These are phyloP conservation scores for Ammodytes dubius DNA, from an alignment of 2,113 vertebrate genomes.

Conservation along the genomic window DNA sequence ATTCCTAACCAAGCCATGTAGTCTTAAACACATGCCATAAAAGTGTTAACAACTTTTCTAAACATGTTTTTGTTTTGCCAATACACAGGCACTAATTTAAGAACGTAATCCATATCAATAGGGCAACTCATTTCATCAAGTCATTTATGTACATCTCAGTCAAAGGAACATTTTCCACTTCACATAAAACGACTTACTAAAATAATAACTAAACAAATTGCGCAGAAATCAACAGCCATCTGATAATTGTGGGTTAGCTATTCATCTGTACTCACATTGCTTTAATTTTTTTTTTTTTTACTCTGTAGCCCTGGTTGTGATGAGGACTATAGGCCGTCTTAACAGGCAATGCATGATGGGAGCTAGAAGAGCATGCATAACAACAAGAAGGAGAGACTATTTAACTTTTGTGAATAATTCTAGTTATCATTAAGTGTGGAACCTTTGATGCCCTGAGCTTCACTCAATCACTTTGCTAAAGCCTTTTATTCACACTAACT, in stretches of 20 bases:
- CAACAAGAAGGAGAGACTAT: conserved; percentile 1
- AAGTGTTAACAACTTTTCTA: conserved; percentile 2
- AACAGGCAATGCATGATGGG: conserved; percentile 15
- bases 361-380: conserved; percentile 3
- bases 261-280: conserved; percentile 37
- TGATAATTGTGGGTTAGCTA: conserved; percentile 32
- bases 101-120: not conserved
- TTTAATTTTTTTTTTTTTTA: conserved; percentile 33
- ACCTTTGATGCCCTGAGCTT: not conserved
- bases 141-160: not conserved
- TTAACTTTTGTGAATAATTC: not conserved
- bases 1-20: not conserved
- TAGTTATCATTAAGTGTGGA: not conserved
- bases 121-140: not conserved
- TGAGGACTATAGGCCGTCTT: not conserved
- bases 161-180: not conserved
- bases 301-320: conserved; percentile 13
- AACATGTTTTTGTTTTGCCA: not conserved
- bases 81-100: not conserved
- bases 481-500: not conserved
- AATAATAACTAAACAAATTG: not conserved
- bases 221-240: conserved; percentile 2
- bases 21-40: not conserved
- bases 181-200: not conserved
- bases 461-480: not conserved